Base-by-base conservation (phyloP, 2,113 vertebrate genomes). In the Oryctolagus cuniculus region DNA sequence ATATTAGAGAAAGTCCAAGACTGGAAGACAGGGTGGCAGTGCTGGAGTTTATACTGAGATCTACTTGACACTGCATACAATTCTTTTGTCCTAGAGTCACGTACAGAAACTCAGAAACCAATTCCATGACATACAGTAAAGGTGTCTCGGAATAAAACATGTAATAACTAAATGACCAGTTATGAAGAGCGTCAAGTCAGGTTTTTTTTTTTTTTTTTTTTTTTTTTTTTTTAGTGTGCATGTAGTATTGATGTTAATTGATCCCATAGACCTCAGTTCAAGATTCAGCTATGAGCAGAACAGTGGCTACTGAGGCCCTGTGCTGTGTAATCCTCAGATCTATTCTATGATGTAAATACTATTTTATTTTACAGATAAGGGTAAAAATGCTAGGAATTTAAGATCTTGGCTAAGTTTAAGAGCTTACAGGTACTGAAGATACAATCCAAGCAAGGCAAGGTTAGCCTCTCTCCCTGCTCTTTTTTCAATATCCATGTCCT, bases 371-470 rank as follows among this genome's bases (percentile, higher is more conserved):
- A 63, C 29, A 74, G 24, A 27, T 31, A 38, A 90, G 17, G 6
- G 72, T 87, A 38, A 24, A 38, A 77, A 95, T 15, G 67, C 53
- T 70, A 90, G 58, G 29, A 67, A 90, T 19, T 77, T 83, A 51
- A 63, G 27, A 92, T 73, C 16, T 31, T 73, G 36, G n/a, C 16
- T 44, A 58, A 49, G 38, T n/a, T 80, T 11, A 77, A 9, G 15
- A 86, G 15, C 22, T 78, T 72, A 6, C 34, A 36, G 34, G 1
- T 67, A 0, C 10, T 17, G 17, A n/a, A 89, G 21, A 61, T 73
- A 10, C 9, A 79, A 73, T 58, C 78, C 53, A 82, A 90, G 81
- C 7, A 58, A 34, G n/a, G 16, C 44, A 27, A n/a, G 7, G 66
- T 79, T 44, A 82, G 15, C 10, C 17, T 3, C 17, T 17, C 13